Percentiles rank a stretch among this genome's conserved stretches.
Conservation (phyloP, 2,797 vertebrate species). For the Hemitrygon akajei region DNA sequence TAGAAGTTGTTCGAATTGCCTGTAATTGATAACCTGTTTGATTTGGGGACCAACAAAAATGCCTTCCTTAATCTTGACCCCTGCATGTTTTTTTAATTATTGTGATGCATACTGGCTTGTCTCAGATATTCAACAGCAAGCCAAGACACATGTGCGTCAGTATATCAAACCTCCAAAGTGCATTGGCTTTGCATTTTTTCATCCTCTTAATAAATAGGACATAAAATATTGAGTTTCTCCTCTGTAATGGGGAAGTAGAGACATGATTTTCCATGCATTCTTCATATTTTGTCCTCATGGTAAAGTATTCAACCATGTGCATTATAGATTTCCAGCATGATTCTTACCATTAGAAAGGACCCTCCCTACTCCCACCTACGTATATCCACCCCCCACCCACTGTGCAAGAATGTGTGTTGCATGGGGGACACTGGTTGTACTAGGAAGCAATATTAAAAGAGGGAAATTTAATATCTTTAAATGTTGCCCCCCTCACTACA, state of each 20-base stretch:
- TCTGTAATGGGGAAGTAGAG: not conserved
- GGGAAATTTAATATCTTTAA: not conserved
- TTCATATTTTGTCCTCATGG: too few relatives aligned
- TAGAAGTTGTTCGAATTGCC: too few relatives aligned
- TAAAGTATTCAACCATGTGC: not conserved
- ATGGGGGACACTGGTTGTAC: not conserved
- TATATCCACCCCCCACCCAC: not conserved
- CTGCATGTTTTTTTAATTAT: not conserved
- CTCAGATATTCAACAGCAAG: not conserved
- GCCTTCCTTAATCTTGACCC: too few relatives aligned
- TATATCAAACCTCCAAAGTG: not conserved
- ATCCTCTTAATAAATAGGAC: too few relatives aligned
- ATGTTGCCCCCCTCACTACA: not conserved
- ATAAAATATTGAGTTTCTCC: not conserved
- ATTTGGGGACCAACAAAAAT: too few relatives aligned
- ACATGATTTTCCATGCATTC: too few relatives aligned
- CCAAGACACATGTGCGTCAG: not conserved
- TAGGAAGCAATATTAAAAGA: not conserved
- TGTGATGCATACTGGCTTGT: not conserved
- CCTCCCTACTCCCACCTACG: too few relatives aligned
- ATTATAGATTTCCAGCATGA: too few relatives aligned
- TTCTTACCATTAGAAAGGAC: not conserved
- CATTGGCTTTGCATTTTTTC: not conserved
- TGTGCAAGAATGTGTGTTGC: not conserved
- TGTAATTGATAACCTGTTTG: too few relatives aligned